These are phyloP conservation scores for Trichomycterus rosablanca DNA, from an alignment of 2,113 vertebrate genomes.

Conservation along the genomic window DNA sequence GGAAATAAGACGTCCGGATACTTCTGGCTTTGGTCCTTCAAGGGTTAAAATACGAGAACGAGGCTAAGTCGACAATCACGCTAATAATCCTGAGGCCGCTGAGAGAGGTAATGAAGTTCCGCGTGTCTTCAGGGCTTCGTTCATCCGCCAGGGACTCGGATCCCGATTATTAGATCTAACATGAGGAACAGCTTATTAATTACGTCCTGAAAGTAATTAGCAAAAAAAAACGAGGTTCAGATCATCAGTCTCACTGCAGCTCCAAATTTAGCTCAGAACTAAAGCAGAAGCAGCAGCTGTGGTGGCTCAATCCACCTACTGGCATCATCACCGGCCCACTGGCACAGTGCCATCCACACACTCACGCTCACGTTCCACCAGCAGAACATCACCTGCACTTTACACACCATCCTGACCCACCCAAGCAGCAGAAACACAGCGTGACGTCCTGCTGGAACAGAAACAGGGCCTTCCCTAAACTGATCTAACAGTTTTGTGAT, in stretches of 20 bases:
- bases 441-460: too few relatives aligned
- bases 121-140: constrained; percentile 46
- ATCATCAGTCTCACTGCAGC: constrained; percentile 49
- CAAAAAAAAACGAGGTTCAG: constrained; percentile 54
- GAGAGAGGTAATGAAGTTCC: constrained; percentile 44
- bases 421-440: too few relatives aligned
- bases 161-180: constrained; percentile 58
- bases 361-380: too few relatives aligned
- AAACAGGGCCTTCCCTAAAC: too few relatives aligned
- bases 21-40: too few relatives aligned
- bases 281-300: constrained; percentile 14
- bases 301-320: not conserved
- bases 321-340: too few relatives aligned
- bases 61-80: constrained; percentile 9
- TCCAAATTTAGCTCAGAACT: constrained; percentile 53
- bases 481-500: too few relatives aligned
- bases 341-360: too few relatives aligned
- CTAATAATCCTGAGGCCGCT: constrained; percentile 35
- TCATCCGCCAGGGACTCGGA: constrained; percentile 44
- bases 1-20: too few relatives aligned
- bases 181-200: constrained; percentile 63
- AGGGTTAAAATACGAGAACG: not conserved
- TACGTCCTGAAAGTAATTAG: constrained; percentile 63
- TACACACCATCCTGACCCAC: too few relatives aligned
- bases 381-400: too few relatives aligned